Evolutionary conservation across 2,888 invertebrate species (phyloP), one percentile per base, ranked within the genome.

Genomic region (Parnassius orleans): DNA sequence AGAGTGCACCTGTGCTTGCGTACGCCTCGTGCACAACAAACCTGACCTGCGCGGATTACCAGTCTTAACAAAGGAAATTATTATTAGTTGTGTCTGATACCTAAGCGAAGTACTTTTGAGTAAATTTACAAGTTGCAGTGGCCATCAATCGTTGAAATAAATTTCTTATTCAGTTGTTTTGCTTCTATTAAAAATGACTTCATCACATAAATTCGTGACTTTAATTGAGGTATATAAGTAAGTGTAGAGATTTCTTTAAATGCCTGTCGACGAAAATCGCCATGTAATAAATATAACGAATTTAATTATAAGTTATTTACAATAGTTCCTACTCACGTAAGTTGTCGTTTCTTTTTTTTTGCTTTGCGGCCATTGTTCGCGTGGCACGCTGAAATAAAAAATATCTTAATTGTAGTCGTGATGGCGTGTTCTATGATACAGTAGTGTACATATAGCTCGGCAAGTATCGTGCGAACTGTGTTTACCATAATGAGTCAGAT

Each of bases 401-500:
- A 86, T 84, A 85, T 87, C 84, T 83, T 83, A 87, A 89, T 86
- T 87, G 83, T 82, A 73, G 81, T 75, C 71, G 81, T 79, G 70
- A 78, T 79, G 78, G 79, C 84, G 79, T 89, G 89, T 90, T 87
- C 79, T 84, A 76, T 87, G 88, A 86, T 89, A 89, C 76, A 75
- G 74, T 74, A 78, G 47, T n/a, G 76, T 75, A 79, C 57, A 84
- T 87, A 85, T 86, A 83, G 82, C 76, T 69, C 70, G 69, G 79
- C 85, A 83, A 86, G 81, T 87, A 87, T 84, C 80, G 85, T 79
- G 63, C 76, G 72, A 75, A 76, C 70, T 76, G 75, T 89, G 87
- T 89, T 87, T 83, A 87, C 82, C 78, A 80, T 87, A 90, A 89
- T 84, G 81, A 86, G 80, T 70, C 74, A 86, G 89, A 89, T 90